Evolutionary conservation across 1,140 invertebrate genomes (phyloP).

Genomic region (Myzus persicae): DNA sequence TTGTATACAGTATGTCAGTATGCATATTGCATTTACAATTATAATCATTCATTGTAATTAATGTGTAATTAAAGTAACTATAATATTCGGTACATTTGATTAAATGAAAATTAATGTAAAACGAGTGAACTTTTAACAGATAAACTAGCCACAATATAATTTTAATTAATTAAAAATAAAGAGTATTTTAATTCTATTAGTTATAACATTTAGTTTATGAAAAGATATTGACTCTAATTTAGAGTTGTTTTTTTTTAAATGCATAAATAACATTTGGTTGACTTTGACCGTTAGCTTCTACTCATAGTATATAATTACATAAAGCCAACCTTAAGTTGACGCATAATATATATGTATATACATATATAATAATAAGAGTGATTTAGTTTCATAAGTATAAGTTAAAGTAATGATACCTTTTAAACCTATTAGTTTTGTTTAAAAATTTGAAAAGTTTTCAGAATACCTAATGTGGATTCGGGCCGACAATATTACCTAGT

Average conservation of each 20-base stretch:
- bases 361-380: not conserved
- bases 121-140: not conserved
- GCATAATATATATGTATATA: not conserved
- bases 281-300: not conserved
- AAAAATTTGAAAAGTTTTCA: too few relatives aligned
- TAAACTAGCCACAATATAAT: not conserved
- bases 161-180: not conserved
- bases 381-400: not conserved
- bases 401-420: too few relatives aligned
- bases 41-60: not conserved
- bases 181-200: not conserved
- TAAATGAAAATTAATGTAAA: slow-evolving; percentile 10
- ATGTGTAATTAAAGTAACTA: not conserved
- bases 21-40: not conserved
- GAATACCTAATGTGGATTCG: too few relatives aligned
- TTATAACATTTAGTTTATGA: not conserved
- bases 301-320: not conserved
- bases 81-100: not conserved
- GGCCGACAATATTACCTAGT: too few relatives aligned
- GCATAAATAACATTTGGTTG: not conserved
- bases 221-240: not conserved
- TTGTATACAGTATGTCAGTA: not conserved
- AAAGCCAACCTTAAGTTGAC: not conserved
- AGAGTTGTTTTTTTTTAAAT: not conserved
- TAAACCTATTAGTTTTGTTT: too few relatives aligned